Percentiles rank a stretch among this genome's conserved stretches.
Evolutionary conservation across 2,113 vertebrate species (phyloP).

Genomic region (Thunnus thynnus): DNA sequence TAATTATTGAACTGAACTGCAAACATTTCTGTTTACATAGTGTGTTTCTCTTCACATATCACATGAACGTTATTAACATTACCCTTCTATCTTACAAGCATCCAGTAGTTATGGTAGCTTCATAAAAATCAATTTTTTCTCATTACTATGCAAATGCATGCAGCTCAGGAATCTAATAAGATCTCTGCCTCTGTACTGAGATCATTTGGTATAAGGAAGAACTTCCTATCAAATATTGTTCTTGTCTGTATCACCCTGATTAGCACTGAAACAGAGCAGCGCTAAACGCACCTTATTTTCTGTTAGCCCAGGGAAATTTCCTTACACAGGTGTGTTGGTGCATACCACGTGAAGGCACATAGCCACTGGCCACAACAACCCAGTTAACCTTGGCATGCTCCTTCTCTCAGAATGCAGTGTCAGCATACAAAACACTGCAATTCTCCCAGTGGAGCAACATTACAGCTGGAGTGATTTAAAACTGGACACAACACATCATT

Average conservation of each 20-base stretch:
- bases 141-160: slow-evolving; percentile 24
- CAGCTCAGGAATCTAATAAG: slow-evolving; percentile 5
- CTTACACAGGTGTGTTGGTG: slow-evolving; percentile 11
- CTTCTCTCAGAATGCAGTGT: slow-evolving; percentile 45
- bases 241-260: not conserved
- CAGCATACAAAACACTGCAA: slow-evolving; percentile 36
- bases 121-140: not conserved
- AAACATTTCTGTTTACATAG: not conserved
- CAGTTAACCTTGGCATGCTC: slow-evolving; percentile 57
- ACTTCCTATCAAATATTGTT: not conserved
- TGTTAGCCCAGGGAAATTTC: not conserved
- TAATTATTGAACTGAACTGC: not conserved
- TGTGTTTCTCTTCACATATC: not conserved
- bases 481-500: slow-evolving; percentile 13
- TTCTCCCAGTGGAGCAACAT: slow-evolving; percentile 14
- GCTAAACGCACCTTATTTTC: slow-evolving; percentile 1
- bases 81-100: not conserved
- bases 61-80: not conserved
- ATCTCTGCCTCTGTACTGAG: not conserved
- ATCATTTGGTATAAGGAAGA: not conserved
- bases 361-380: slow-evolving; percentile 26
- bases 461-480: slow-evolving; percentile 21
- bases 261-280: slow-evolving; percentile 2
- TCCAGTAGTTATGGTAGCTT: not conserved
- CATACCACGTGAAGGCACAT: slow-evolving; percentile 21